These are phyloP conservation scores for Eurois occulta DNA, from an alignment of 2,888 invertebrate species.

Conservation along the genomic window DNA sequence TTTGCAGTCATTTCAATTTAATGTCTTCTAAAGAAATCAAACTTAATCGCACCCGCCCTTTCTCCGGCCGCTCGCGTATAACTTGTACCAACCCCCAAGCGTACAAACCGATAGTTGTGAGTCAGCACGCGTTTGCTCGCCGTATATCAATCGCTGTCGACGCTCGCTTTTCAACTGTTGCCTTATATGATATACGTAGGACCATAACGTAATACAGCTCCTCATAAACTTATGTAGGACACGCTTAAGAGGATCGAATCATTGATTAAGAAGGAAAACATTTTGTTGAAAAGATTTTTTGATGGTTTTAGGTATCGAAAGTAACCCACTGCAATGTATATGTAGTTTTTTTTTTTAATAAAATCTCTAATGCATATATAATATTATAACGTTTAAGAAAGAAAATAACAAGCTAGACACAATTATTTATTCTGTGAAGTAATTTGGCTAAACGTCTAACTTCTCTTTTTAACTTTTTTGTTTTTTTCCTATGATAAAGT, in stretches of 20 bases:
- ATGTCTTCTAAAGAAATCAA: not conserved
- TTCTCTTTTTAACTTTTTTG: not conserved
- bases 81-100: constrained; percentile 69
- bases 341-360: not conserved
- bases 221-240: constrained; percentile 46
- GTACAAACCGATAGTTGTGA: constrained; percentile 84
- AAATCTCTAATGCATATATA: not conserved
- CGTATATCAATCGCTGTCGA: constrained; percentile 89
- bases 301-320: not conserved
- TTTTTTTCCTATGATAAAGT: not conserved
- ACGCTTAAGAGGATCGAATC: constrained; percentile 20
- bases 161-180: constrained; percentile 81
- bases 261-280: constrained; percentile 20
- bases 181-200: constrained; percentile 65
- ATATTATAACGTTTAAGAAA: not conserved
- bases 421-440: not conserved
- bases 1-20: not conserved
- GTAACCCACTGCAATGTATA: not conserved
- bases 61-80: constrained; percentile 22
- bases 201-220: constrained; percentile 54
- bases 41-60: constrained; percentile 8
- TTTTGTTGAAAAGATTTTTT: not conserved
- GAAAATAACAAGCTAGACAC: not conserved
- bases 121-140: constrained; percentile 87
- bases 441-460: not conserved